Base-by-base conservation (phyloP, 2,113 vertebrate genomes). In the Machaerirhynchus nigripectus region DNA sequence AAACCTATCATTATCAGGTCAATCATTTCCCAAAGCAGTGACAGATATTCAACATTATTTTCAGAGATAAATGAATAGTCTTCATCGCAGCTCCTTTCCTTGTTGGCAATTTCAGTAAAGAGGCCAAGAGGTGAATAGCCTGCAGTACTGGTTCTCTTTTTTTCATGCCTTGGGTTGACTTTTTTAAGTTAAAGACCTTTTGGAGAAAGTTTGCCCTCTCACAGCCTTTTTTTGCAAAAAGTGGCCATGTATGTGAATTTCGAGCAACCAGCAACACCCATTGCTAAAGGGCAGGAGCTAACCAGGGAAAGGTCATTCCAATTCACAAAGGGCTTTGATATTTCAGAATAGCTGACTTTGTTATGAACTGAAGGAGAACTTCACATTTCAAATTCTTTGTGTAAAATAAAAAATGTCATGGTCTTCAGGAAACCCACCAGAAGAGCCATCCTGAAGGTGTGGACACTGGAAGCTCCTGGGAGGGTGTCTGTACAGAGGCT, bases 241-340 rank as follows among this genome's bases (percentile, higher is more conserved):
- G 35, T 89, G 44, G 42, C 47, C 89, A 87, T 75, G 61, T 95
- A 64, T 89, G 90, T 93, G 96, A 93, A 91, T 95, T 95, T 91
- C 0, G 49, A 96, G 67, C 57, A 93, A 91, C 85, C 31, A 87
- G 84, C 70, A 94, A 93, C 96, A 96, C 94, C 95, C 96, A 91
- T 94, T 90, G 94, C 82, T 95, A 91, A 95, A 95, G 95, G 95
- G 95, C 95, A 95, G 70, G 26, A 91, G 85, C 90, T 96, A 95
- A 95, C 95, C 92, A 93, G 88, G 84, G 92, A 94, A 97, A 97
- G 96, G 94, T 97, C 96, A 96, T 96, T 97, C 67, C 88, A 96
- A 93, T 97, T 94, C 96, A 93, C 82, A 91, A 87, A 91, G 61
- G 92, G 71, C 85, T 97, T 96, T 97, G 94, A 95, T 96, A 96